Evolutionary conservation across 2,888 invertebrate genomes (phyloP).

Genomic region (Drosophila subquinaria): DNA sequence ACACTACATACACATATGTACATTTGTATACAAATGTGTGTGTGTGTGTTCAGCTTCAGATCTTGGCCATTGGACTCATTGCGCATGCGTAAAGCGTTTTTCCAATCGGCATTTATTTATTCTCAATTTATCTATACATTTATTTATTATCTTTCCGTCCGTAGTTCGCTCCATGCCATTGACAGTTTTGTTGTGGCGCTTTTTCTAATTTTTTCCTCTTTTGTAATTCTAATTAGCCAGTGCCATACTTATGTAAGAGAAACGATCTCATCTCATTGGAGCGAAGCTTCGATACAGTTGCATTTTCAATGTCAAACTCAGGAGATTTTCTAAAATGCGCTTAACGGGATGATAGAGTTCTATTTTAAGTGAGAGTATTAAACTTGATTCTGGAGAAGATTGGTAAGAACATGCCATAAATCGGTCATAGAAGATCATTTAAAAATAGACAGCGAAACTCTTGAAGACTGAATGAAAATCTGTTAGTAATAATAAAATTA

Average conservation of each 20-base stretch:
- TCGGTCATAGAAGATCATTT: not conserved
- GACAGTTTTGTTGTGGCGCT: conserved; percentile 67
- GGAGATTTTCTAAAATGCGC: conserved; percentile 1
- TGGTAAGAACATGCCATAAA: not conserved
- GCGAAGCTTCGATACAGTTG: conserved; percentile 36
- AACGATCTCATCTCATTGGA: not conserved
- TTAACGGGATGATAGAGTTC: not conserved
- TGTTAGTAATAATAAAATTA: not conserved
- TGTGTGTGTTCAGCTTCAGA: conserved; percentile 1
- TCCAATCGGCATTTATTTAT: conserved; percentile 79
- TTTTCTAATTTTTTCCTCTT: conserved; percentile 68
- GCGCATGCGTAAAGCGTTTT: conserved; percentile 68
- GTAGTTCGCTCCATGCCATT: conserved; percentile 41
- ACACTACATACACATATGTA: conserved; percentile 11
- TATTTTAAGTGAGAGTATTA: not conserved
- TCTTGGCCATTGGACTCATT: conserved; percentile 49
- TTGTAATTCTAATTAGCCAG: conserved; percentile 77
- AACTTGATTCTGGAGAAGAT: not conserved
- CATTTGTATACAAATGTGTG: not conserved
- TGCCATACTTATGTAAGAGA: conserved; percentile 69
- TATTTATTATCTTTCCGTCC: conserved; percentile 74
- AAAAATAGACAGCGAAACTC: too few relatives aligned
- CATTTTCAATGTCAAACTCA: conserved; percentile 65
- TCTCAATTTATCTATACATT: conserved; percentile 78
- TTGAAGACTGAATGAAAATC: not conserved